These are phyloP conservation scores for Diadophis punctatus DNA, from an alignment of 2,113 vertebrate genomes.

Conservation along the genomic window DNA sequence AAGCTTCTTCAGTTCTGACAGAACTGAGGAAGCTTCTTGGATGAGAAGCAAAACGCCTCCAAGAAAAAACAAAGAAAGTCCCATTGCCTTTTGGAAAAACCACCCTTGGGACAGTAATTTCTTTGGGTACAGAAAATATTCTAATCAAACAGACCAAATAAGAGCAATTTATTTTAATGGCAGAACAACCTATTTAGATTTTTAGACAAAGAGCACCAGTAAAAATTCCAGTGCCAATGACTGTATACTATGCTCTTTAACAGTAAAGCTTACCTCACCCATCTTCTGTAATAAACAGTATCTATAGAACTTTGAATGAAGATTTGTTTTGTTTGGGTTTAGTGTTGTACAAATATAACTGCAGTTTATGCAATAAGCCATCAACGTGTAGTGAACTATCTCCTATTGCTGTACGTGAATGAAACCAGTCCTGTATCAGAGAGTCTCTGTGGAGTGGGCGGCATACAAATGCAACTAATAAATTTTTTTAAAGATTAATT, in stretches of 20 bases:
- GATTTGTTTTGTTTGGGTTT: neutral
- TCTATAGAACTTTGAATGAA: neutral
- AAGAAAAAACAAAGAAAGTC: no score
- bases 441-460: no score
- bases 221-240: neutral
- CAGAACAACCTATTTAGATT: accelerated
- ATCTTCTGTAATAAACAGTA: accelerated
- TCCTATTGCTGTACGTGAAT: neutral
- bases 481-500: neutral
- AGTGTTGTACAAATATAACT: neutral
- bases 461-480: no score
- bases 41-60: no score
- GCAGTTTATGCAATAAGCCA: neutral
- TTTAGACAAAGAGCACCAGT: neutral
- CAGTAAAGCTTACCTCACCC: neutral
- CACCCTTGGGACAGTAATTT: neutral
- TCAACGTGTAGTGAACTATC: neutral
- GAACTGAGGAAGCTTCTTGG: no score
- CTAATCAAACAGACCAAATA: neutral
- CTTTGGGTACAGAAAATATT: neutral
- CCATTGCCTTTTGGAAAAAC: no score
- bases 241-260: neutral
- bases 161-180: neutral
- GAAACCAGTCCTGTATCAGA: neutral
- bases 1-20: neutral